Percentiles rank a stretch among this genome's conserved stretches.
Evolutionary conservation across 2,113 vertebrate genomes (phyloP).

Genomic region (Prochilodus magdalenae): DNA sequence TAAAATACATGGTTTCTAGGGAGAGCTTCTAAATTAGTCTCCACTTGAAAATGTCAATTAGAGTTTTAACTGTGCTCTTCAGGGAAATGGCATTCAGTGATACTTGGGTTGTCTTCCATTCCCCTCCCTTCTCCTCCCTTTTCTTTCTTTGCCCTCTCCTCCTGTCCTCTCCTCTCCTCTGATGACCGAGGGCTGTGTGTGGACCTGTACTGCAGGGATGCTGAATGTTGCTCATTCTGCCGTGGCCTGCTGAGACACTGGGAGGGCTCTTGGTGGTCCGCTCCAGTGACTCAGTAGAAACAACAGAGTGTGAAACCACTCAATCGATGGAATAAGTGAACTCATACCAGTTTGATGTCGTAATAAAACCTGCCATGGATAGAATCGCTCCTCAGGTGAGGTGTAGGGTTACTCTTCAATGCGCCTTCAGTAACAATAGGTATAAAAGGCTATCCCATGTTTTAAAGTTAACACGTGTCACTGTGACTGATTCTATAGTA

Average conservation of each 20-base stretch:
- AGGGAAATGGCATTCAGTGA: background rate
- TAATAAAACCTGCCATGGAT: constrained; percentile 19
- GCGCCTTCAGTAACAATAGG: background rate
- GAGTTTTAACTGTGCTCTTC: background rate
- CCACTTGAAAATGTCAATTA: background rate
- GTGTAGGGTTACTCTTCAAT: no score
- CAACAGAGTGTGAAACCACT: constrained; percentile 24
- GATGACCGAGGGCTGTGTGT: constrained; percentile 8
- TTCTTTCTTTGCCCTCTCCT: background rate
- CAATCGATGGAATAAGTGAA: background rate
- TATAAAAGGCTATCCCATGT: background rate
- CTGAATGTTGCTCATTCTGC: constrained; percentile 10
- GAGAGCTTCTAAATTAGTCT: background rate
- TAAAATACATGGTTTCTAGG: background rate
- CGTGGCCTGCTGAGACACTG: constrained; percentile 19
- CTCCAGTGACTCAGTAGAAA: constrained; percentile 33
- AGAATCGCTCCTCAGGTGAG: background rate
- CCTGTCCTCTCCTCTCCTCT: background rate
- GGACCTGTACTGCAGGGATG: background rate
- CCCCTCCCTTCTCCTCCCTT: background rate
- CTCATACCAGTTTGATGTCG: constrained; percentile 18
- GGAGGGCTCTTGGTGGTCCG: constrained; percentile 33
- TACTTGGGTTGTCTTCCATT: background rate
- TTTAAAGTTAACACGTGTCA: no score
- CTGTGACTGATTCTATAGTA: no score